Conservation (phyloP, 2,888 invertebrate genomes). For the Ernsta delagoae region DNA sequence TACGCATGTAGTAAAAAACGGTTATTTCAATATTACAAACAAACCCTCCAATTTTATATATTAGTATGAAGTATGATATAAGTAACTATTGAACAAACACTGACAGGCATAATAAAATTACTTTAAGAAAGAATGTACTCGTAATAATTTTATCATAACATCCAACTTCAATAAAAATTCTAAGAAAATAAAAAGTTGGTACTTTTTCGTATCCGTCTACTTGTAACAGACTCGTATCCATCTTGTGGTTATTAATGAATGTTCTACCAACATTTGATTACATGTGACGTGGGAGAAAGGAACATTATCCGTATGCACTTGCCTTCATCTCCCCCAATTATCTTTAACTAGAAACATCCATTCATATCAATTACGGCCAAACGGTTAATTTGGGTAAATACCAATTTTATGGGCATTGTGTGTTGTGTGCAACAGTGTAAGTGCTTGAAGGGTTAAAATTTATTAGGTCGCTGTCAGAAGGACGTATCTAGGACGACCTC, state of each 20-base stretch:
- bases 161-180: background rate
- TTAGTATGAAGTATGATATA: no score
- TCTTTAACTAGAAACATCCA: constrained; percentile 79
- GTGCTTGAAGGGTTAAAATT: constrained; percentile 70
- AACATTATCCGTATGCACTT: constrained; percentile 38
- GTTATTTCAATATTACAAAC: no score
- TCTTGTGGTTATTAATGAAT: constrained; percentile 10
- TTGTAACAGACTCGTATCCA: background rate
- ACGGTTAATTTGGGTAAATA: constrained; percentile 80
- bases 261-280: constrained; percentile 3
- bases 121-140: no score
- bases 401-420: constrained; percentile 76
- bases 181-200: background rate
- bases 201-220: no score
- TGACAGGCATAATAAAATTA: no score
- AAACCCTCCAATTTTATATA: no score
- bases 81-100: no score
- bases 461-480: constrained; percentile 63
- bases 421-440: constrained; percentile 58
- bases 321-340: constrained; percentile 66
- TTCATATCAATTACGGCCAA: constrained; percentile 79
- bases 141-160: no score
- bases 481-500: constrained; percentile 49
- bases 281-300: constrained; percentile 18
- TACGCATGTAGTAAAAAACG: no score